Base-by-base conservation (phyloP, 2,113 vertebrate genomes). In the Suncus etruscus region DNA sequence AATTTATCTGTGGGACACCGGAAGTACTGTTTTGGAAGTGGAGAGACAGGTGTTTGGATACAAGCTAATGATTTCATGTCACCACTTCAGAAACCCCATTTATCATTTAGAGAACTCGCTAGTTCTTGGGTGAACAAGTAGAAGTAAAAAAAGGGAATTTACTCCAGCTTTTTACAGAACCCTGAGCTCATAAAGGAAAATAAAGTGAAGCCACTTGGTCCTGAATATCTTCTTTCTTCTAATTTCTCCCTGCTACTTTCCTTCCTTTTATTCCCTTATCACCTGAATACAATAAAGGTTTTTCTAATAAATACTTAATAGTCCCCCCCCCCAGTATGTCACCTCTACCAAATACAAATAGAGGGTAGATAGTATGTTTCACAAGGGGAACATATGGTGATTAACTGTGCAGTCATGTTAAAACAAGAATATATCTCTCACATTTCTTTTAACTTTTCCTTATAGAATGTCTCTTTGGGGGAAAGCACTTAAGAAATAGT, bases 1-100 rank as follows among this genome's bases (percentile, higher is more conserved):
- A 47, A 76, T 72, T 74, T 83, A 90, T 92, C 65, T 94, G 50
- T 39, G 69, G 54, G 29, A 69, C 65, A 9, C 50, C 31, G 61
- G 66, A 85, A 93, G n/a, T 88, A 50, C 77, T 72, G 81, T 77
- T 68, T 84, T 66, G 45, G 20, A 31, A 80, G 10, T 61, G 4
- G 24, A 63, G 25, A 88, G 65, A 80, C 31, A 81, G 72, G 58
- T 66, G n/a, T 75, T 74, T 83, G 73, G 54, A 76, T 16, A 68
- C 0, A n/a, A 79, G 27, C 72, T 78, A 85, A 20, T 47, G 29
- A 83, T 11, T 61, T 45, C 22, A 70, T 65, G 15, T 74, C 47
- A 27, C 18, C 76, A 24, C 69, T 84, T 11, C 11, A 45, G 39
- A 65, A n/a, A 25, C 27, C 3, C 45, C 22, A 8, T 31, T 90